A percentile compares a stretch with the other conserved stretches of the same genome.
phyloP scores from a whole-genome alignment of 1,140 invertebrate genomes.

The Meloidogyne chitwoodi region DNA sequence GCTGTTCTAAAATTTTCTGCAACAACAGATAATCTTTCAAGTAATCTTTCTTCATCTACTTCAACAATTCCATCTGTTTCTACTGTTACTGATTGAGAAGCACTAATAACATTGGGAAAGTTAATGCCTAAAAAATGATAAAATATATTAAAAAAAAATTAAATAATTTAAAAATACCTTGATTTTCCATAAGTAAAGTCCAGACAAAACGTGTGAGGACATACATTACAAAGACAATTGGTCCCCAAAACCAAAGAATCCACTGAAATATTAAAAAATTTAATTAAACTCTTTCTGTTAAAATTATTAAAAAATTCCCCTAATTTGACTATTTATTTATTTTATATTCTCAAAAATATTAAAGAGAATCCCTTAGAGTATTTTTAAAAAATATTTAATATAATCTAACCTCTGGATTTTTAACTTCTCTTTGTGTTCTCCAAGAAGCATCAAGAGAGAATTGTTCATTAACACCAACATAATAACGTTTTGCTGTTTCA shows the following conservation, averaged over 20 bases:
- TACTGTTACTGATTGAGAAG: constrained; percentile 5
- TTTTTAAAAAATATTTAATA: background rate
- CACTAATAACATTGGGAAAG: constrained; percentile 24
- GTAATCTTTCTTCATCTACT: constrained; percentile 32
- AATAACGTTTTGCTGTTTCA: constrained; percentile 31
- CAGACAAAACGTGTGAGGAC: constrained; percentile 31
- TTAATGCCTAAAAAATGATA: constrained; percentile 17
- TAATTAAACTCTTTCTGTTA: too few species aligned
- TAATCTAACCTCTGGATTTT: constrained; percentile 27
- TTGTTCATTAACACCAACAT: constrained; percentile 25
- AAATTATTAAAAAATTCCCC: too few species aligned
- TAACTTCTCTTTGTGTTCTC: constrained; percentile 22
- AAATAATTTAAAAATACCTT: constrained; percentile 10
- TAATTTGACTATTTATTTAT: too few species aligned
- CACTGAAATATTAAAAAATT: constrained; percentile 18
- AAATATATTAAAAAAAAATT: background rate
- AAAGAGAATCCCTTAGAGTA: background rate
- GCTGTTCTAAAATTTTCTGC: constrained; percentile 31
- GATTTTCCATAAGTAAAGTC: constrained; percentile 29
- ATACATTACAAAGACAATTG: constrained; percentile 34
- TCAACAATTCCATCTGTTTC: constrained; percentile 30
- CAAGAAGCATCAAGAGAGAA: constrained; percentile 22
- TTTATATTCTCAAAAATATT: too few species aligned
- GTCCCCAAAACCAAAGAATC: constrained; percentile 33
- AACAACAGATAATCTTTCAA: constrained; percentile 23